Conservation (phyloP, 2,888 invertebrate species). For the Nemotelus nigrinus region DNA sequence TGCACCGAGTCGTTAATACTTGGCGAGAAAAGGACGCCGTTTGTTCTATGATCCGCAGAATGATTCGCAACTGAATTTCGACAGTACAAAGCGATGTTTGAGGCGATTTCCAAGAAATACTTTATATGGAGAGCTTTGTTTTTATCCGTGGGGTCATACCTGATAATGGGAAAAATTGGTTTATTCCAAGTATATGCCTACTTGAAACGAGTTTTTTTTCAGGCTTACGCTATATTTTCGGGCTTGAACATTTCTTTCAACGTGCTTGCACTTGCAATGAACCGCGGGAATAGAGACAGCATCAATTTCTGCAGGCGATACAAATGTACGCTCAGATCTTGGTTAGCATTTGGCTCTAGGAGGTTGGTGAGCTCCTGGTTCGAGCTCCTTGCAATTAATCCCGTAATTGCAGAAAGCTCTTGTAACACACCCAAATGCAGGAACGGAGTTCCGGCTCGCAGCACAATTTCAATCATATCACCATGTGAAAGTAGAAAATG, state of each 20-base stretch:
- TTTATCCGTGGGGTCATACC: constrained; percentile 48
- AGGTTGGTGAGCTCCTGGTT: constrained; percentile 64
- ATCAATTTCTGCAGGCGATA: constrained; percentile 78
- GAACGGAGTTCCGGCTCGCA: constrained; percentile 75
- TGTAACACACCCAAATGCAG: constrained; percentile 74
- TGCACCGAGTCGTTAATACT: constrained; percentile 63
- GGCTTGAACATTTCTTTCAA: constrained; percentile 59
- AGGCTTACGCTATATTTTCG: constrained; percentile 54
- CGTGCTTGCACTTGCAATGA: constrained; percentile 67
- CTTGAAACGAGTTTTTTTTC: background rate
- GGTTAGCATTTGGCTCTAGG: constrained; percentile 62
- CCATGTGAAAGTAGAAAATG: constrained; percentile 83
- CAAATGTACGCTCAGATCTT: constrained; percentile 69
- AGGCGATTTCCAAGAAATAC: constrained; percentile 71
- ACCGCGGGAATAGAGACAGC: constrained; percentile 78
- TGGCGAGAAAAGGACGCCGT: constrained; percentile 68
- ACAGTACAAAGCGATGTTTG: constrained; percentile 77
- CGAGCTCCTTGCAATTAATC: constrained; percentile 77
- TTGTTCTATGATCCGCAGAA: constrained; percentile 67
- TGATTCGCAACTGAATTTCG: constrained; percentile 73
- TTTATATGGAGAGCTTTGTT: constrained; percentile 64
- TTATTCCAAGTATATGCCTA: background rate
- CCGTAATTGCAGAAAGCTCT: constrained; percentile 81
- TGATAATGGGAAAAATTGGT: constrained; percentile 32
- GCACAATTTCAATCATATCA: constrained; percentile 81